Evolutionary conservation across 2,797 vertebrate genomes (phyloP).

Genomic region (Chaunax sp.): DNA sequence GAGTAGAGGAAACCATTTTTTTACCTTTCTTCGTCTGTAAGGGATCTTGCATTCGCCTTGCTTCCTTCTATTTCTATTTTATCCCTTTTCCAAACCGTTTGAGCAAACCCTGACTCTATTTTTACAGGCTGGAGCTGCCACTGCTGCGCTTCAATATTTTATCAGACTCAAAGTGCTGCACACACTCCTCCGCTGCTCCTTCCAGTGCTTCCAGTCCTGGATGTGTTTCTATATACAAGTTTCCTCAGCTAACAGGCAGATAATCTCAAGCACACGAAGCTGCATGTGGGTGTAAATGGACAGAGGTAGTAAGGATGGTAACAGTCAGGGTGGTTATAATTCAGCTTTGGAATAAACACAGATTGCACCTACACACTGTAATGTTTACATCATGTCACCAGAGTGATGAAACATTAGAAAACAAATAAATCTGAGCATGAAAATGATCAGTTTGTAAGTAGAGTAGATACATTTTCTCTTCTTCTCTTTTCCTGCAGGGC

Average conservation of each 20-base stretch:
- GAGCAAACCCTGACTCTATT: conserved; percentile 36
- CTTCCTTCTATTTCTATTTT: conserved; percentile 26
- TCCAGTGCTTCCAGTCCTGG: conserved; percentile 3
- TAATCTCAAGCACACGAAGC: conserved; percentile 14
- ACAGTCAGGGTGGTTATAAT: conserved; percentile 16
- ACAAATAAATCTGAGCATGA: not conserved
- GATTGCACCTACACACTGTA: conserved; percentile 20
- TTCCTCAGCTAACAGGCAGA: conserved; percentile 18
- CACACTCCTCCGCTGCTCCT: not conserved
- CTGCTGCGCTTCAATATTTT: conserved; percentile 55
- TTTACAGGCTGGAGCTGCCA: conserved; percentile 34
- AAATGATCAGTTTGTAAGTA: not conserved
- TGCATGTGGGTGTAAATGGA: conserved; percentile 11
- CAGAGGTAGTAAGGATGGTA: conserved; percentile 7
- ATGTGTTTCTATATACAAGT: conserved; percentile 37
- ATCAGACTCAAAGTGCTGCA: conserved; percentile 35
- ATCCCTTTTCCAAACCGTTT: conserved; percentile 29
- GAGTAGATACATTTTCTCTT: not conserved
- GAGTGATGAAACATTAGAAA: conserved; percentile 11
- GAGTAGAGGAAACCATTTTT: conserved; percentile 5
- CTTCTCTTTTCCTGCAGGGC: conserved; percentile 76
- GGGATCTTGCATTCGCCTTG: not conserved
- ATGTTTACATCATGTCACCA: conserved; percentile 35
- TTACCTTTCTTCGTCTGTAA: conserved; percentile 10
- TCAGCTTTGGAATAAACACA: conserved; percentile 9